Conservation (phyloP, 1,140 invertebrate genomes). For the Pantala flavescens region DNA sequence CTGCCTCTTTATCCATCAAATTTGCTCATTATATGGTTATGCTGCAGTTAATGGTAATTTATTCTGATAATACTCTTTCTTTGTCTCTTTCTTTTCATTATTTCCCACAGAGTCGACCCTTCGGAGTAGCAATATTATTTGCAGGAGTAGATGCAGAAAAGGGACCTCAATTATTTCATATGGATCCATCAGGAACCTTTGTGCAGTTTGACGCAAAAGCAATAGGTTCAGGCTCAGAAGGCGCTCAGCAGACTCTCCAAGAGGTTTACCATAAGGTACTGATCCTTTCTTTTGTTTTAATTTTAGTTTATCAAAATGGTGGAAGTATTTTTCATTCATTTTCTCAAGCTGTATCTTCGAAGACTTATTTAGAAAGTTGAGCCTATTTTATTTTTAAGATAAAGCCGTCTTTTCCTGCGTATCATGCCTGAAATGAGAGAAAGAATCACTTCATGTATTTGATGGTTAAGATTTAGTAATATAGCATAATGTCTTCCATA, state of each 20-base stretch:
- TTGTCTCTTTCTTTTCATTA: slow-evolving; percentile 17
- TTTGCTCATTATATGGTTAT: not conserved
- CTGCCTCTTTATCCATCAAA: not conserved
- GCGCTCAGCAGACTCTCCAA: slow-evolving; percentile 93
- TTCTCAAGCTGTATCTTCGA: not conserved
- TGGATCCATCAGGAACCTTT: slow-evolving; percentile 97
- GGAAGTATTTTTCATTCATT: not conserved
- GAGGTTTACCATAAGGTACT: slow-evolving; percentile 71
- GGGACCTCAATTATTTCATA: slow-evolving; percentile 83
- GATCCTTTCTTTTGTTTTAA: too few relatives aligned
- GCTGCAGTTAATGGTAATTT: too few relatives aligned
- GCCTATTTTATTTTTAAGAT: too few relatives aligned
- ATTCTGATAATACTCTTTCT: too few relatives aligned
- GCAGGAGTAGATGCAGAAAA: slow-evolving; percentile 71
- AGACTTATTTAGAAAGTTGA: too few relatives aligned
- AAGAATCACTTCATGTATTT: too few relatives aligned
- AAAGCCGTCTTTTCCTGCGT: too few relatives aligned
- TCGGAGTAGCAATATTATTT: slow-evolving; percentile 93
- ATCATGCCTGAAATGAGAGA: too few relatives aligned
- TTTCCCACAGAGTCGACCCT: slow-evolving; percentile 71
- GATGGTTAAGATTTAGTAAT: too few relatives aligned
- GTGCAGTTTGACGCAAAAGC: slow-evolving; percentile 97
- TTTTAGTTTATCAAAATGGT: not conserved
- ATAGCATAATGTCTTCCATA: too few relatives aligned
- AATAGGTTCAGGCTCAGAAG: slow-evolving; percentile 98